Percentiles rank a stretch among this genome's conserved stretches.
Conservation (phyloP, 2,888 invertebrate species). For the Trilocha varians region DNA sequence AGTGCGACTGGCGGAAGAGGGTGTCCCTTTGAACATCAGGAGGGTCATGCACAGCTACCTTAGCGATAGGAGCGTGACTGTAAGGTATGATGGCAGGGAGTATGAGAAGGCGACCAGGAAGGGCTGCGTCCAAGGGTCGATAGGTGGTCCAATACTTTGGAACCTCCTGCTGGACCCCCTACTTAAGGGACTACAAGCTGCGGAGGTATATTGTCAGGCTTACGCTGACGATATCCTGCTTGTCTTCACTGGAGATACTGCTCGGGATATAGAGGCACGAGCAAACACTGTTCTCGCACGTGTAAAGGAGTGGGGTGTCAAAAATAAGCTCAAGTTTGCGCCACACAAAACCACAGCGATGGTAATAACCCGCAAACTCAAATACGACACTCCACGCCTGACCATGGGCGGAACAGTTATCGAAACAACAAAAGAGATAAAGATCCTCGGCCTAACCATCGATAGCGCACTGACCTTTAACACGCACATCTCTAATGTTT, state of each 20-base stretch:
- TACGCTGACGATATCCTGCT: constrained; percentile 9
- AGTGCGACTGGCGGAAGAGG: constrained; percentile 5
- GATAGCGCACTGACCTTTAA: constrained; percentile 6
- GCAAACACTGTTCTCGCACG: constrained; percentile 11
- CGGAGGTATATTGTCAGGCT: constrained; percentile 7
- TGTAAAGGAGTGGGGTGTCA: constrained; percentile 14
- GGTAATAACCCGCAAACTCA: constrained; percentile 17
- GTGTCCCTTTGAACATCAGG: constrained; percentile 1
- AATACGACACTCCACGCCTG: constrained; percentile 12
- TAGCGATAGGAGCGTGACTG: not conserved
- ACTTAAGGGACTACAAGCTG: constrained; percentile 10
- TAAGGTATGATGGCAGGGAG: constrained; percentile 1
- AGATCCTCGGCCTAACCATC: constrained; percentile 4
- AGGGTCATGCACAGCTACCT: constrained; percentile 7
- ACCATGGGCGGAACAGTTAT: constrained; percentile 1
- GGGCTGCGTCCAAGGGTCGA: constrained; percentile 12
- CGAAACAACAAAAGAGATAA: not conserved
- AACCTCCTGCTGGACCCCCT: constrained; percentile 14
- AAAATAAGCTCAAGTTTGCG: too few relatives aligned
- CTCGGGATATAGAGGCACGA: constrained; percentile 1
- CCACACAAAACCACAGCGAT: constrained; percentile 17
- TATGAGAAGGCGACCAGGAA: not conserved
- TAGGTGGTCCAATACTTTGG: constrained; percentile 12
- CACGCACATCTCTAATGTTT: not conserved
- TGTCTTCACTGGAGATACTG: constrained; percentile 7